Conservation (phyloP, 1,140 invertebrate species). For the Onthophagus taurus region DNA sequence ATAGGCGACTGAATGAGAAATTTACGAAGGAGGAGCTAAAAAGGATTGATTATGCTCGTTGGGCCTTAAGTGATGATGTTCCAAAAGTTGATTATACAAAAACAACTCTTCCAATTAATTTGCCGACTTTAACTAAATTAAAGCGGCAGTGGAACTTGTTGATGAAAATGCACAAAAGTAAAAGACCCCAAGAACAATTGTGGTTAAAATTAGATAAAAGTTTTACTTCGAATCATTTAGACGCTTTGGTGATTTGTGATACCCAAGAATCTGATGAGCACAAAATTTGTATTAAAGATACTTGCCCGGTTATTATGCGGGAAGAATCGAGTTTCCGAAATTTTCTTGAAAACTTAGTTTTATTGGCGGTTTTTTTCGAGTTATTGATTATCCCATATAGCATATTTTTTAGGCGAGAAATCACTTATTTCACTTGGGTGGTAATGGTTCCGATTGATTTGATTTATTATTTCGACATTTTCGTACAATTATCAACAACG, state of each 20-base stretch:
- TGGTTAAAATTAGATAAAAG: not conserved
- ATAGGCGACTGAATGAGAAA: not conserved
- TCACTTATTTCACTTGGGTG: not conserved
- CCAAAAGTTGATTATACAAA: slow-evolving; percentile 29
- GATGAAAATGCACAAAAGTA: not conserved
- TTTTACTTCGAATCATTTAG: slow-evolving; percentile 13
- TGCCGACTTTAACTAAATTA: slow-evolving; percentile 2
- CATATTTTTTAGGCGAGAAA: slow-evolving; percentile 7
- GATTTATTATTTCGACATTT: slow-evolving; percentile 17
- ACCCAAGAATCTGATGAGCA: slow-evolving; percentile 11
- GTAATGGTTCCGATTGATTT: slow-evolving; percentile 10
- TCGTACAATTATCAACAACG: slow-evolving; percentile 13
- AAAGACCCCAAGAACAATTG: not conserved
- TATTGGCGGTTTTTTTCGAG: not conserved
- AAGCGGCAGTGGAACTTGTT: slow-evolving; percentile 9
- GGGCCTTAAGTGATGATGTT: slow-evolving; percentile 24
- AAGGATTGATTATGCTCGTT: slow-evolving; percentile 1
- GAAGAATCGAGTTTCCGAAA: slow-evolving; percentile 12
- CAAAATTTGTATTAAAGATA: slow-evolving; percentile 11
- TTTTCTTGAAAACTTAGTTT: slow-evolving; percentile 9
- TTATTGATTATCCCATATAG: slow-evolving; percentile 12
- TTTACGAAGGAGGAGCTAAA: not conserved
- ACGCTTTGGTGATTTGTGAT: slow-evolving; percentile 11
- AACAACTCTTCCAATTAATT: no score
- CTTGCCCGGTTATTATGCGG: slow-evolving; percentile 15